Base-by-base conservation (phyloP, 2,113 vertebrate genomes). In the Ctenomys sociabilis region DNA sequence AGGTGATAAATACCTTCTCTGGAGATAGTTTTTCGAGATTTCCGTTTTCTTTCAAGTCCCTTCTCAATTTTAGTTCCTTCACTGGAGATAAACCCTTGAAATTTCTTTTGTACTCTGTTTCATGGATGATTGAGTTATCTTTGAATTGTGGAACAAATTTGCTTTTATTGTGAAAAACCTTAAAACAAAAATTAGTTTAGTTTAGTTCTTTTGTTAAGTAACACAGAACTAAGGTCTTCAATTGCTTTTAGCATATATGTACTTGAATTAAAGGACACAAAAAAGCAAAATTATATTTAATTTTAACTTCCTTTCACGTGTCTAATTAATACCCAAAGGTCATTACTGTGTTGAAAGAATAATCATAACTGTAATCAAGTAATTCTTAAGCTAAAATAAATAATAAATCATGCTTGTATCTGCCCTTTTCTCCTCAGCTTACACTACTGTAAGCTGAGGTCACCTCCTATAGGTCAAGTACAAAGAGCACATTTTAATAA, bases 41-140 rank as follows among this genome's bases (percentile, higher is more conserved):
- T 94, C 97, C 96, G 26, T 97, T 98, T 59, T 98, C 97, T 96
- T 99, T 98, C 95, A 98, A 95, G 90, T 73, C 93, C 90, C 54
- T 66, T 95, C 96, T 98, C 78, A 98, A 97, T 92, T 98, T 98
- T 3, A 94, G 98, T 77, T 96, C 98, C 97, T 98, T 98, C 61
- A 96, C 93, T 95, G 98, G 97, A 94, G 98, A 92, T 77, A 98
- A 98, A 37, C 92, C 98, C 94, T 98, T 98, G 83, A 98, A 98
- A 97, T 97, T 98, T 96, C 98, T 98, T 95, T 98, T 98, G 97
- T 98, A 96, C 85, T 99, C 98, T 49, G 97, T 98, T 98, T 99
- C 99, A 95, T 97, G 97, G 91, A 95, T 88, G 96, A 98, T 1
- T 83, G 97, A 95, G 92, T 97, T 97, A 95, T 97, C 89, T 97